phyloP scores from a whole-genome alignment of 2,797 vertebrate species.

The Pseudomugil gertrudae region DNA sequence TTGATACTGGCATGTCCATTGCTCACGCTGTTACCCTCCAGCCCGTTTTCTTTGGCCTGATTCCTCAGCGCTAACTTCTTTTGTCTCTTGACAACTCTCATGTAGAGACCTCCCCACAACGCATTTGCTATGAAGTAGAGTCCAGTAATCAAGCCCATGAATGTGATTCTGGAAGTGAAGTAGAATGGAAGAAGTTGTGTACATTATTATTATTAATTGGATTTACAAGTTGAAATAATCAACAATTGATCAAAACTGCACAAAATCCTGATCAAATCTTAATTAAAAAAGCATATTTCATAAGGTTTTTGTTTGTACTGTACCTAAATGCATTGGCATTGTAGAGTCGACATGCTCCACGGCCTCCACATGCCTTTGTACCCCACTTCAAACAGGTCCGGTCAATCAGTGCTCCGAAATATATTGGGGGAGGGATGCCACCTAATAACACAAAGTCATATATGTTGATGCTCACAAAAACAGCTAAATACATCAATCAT shows the following conservation, averaged over 20 bases:
- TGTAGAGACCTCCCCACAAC: constrained; percentile 70
- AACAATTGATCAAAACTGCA: background rate
- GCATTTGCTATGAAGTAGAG: constrained; percentile 66
- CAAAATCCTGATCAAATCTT: too few species aligned
- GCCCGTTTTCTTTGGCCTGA: constrained; percentile 62
- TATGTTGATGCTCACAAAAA: background rate
- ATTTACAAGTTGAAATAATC: background rate
- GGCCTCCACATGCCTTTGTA: constrained; percentile 84
- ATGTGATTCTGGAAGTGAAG: constrained; percentile 67
- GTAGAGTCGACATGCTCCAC: constrained; percentile 89
- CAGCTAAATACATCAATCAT: background rate
- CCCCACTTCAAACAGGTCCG: constrained; percentile 92
- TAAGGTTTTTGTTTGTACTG: background rate
- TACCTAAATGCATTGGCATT: constrained; percentile 83
- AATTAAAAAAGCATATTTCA: background rate
- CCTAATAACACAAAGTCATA: constrained; percentile 76
- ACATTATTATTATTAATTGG: background rate
- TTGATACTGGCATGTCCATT: constrained; percentile 59
- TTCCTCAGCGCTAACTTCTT: constrained; percentile 68
- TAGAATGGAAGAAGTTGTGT: background rate
- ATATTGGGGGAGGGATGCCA: constrained; percentile 93
- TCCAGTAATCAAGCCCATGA: constrained; percentile 75
- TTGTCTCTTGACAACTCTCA: constrained; percentile 67
- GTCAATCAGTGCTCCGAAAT: constrained; percentile 91
- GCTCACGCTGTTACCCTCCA: constrained; percentile 33